Percentiles rank a stretch among this genome's conserved stretches.
Evolutionary conservation across 2,113 vertebrate genomes (phyloP).

Genomic region (Zosterops borbonicus): DNA sequence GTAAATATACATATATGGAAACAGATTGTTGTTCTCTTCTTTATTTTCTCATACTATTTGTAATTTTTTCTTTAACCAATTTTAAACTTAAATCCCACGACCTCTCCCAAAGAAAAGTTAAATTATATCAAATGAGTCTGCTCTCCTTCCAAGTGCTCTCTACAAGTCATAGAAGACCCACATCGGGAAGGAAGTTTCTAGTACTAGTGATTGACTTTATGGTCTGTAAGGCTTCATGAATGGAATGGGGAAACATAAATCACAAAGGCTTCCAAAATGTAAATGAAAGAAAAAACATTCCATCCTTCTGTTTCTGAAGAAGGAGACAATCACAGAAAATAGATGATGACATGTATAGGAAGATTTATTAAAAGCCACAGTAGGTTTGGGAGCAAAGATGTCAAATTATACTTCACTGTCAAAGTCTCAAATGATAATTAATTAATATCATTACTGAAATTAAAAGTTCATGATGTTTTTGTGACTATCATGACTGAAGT

Average conservation of each 20-base stretch:
- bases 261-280: not conserved
- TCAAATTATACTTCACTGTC: not conserved
- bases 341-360: not conserved
- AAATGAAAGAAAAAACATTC: not conserved
- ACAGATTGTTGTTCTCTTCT: not conserved
- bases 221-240: not conserved
- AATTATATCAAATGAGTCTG: not conserved
- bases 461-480: not conserved
- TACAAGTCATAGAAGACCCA: not conserved
- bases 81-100: not conserved
- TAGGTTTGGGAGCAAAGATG: not conserved
- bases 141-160: not conserved
- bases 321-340: not conserved
- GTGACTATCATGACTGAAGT: not conserved
- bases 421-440: constrained; percentile 5
- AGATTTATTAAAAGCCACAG: not conserved
- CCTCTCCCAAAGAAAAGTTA: not conserved
- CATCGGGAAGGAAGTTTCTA: not conserved
- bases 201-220: not conserved
- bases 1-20: not conserved
- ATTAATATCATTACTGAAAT: constrained; percentile 7
- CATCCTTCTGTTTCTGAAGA: not conserved
- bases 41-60: not conserved
- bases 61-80: not conserved
- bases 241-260: not conserved